Evolutionary conservation across 2,888 invertebrate species (phyloP).

Genomic region (Dimorphilus gyrociliatus): DNA sequence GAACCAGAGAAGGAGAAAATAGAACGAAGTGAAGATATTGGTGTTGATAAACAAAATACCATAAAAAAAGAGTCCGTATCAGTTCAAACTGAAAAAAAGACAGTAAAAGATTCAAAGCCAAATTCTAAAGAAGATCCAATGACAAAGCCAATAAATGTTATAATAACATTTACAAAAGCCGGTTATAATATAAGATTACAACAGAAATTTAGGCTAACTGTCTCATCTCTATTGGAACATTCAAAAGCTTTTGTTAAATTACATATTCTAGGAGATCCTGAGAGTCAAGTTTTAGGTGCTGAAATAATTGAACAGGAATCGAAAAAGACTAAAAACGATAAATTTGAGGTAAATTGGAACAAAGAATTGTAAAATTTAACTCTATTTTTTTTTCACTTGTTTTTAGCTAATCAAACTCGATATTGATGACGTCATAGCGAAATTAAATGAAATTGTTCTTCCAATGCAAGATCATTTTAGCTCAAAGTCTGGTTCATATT

Average conservation of each 20-base stretch:
- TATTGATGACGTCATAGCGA: slow-evolving; percentile 45
- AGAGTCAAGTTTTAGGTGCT: slow-evolving; percentile 20
- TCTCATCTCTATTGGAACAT: slow-evolving; percentile 11
- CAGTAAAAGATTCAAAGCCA: no score
- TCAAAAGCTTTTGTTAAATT: slow-evolving; percentile 12
- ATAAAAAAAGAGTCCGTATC: no score
- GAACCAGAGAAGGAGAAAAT: no score
- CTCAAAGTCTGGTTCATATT: slow-evolving; percentile 54
- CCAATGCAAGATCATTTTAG: slow-evolving; percentile 54
- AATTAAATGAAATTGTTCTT: slow-evolving; percentile 48
- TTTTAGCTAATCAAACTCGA: slow-evolving; percentile 46
- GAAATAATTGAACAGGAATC: slow-evolving; percentile 12
- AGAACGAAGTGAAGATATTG: no score
- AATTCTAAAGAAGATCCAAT: no score
- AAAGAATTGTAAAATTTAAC: not conserved
- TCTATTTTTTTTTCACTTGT: slow-evolving; percentile 5
- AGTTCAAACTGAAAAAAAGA: no score
- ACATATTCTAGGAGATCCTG: slow-evolving; percentile 23
- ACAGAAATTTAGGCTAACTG: slow-evolving; percentile 10
- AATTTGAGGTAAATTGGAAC: no score
- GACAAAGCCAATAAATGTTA: slow-evolving; percentile 11
- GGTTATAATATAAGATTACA: slow-evolving; percentile 9
- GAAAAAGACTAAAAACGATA: slow-evolving; percentile 2
- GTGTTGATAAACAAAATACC: no score
- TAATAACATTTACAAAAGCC: slow-evolving; percentile 16